These are phyloP conservation scores for Peucedramus taeniatus DNA, from an alignment of 2,113 vertebrate genomes.

Conservation along the genomic window DNA sequence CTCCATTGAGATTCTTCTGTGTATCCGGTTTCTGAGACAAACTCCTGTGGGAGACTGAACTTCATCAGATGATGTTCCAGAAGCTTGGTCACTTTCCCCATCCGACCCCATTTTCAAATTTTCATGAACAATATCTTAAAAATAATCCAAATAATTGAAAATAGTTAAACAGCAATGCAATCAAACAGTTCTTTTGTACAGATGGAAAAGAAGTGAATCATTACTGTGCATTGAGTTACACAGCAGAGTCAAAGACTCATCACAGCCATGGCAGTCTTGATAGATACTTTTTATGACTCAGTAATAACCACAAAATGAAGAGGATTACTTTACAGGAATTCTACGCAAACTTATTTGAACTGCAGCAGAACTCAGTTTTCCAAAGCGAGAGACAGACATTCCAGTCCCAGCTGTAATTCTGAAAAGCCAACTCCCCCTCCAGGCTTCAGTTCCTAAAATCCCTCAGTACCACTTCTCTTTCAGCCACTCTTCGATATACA, in stretches of 20 bases:
- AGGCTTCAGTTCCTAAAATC: background rate
- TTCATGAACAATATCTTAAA: slow-evolving; percentile 96
- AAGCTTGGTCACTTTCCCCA: slow-evolving; percentile 98
- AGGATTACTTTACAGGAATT: background rate
- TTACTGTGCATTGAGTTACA: background rate
- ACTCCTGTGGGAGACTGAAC: slow-evolving; percentile 97
- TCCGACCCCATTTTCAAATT: slow-evolving; percentile 99
- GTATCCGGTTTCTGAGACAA: slow-evolving; percentile 90
- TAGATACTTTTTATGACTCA: background rate
- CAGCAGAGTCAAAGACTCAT: background rate
- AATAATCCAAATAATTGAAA: background rate
- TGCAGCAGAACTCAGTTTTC: background rate
- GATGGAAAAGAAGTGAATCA: background rate
- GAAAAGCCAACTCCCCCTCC: background rate
- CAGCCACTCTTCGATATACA: background rate
- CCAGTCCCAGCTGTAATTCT: background rate
- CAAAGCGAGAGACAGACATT: background rate
- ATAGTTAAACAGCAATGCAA: background rate
- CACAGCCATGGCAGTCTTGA: background rate
- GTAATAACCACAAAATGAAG: background rate
- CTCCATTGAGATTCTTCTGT: slow-evolving; percentile 98
- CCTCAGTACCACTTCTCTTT: background rate
- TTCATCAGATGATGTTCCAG: slow-evolving; percentile 97
- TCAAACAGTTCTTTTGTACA: background rate
- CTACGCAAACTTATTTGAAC: background rate